Evolutionary conservation across 2,888 invertebrate species (phyloP).

Genomic region (Colostygia pectinataria): DNA sequence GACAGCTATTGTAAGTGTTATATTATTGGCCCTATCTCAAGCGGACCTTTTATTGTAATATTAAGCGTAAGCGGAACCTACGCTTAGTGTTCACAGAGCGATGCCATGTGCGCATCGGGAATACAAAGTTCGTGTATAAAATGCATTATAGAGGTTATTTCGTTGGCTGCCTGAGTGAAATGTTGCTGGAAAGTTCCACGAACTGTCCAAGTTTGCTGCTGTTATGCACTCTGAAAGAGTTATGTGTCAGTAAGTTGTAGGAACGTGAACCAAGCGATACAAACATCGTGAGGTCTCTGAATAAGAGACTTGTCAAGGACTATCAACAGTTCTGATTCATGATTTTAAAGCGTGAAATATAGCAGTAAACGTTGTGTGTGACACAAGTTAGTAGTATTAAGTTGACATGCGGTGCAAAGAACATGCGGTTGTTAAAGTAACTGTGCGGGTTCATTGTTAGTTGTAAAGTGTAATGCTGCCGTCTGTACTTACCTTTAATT

Average conservation of each 20-base stretch:
- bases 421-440: too few species aligned
- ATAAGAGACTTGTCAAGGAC: conserved; percentile 7
- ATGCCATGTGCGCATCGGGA: conserved; percentile 32
- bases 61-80: not conserved
- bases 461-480: too few species aligned
- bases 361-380: too few species aligned
- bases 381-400: too few species aligned
- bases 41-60: too few species aligned
- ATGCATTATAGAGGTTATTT: conserved; percentile 54
- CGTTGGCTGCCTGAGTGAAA: conserved; percentile 48
- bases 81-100: conserved; percentile 4
- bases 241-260: conserved; percentile 14
- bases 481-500: too few species aligned
- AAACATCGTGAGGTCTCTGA: conserved; percentile 4
- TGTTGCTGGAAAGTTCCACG: conserved; percentile 45
- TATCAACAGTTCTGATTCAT: conserved; percentile 5
- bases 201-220: conserved; percentile 48
- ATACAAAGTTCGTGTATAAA: conserved; percentile 47
- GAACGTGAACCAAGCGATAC: conserved; percentile 11
- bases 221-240: conserved; percentile 38
- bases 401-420: too few species aligned
- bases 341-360: not conserved
- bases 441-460: too few species aligned
- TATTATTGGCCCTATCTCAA: too few species aligned
- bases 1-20: too few species aligned